phyloP scores from a whole-genome alignment of 2,797 vertebrate species.

The Malurus leucopterus region DNA sequence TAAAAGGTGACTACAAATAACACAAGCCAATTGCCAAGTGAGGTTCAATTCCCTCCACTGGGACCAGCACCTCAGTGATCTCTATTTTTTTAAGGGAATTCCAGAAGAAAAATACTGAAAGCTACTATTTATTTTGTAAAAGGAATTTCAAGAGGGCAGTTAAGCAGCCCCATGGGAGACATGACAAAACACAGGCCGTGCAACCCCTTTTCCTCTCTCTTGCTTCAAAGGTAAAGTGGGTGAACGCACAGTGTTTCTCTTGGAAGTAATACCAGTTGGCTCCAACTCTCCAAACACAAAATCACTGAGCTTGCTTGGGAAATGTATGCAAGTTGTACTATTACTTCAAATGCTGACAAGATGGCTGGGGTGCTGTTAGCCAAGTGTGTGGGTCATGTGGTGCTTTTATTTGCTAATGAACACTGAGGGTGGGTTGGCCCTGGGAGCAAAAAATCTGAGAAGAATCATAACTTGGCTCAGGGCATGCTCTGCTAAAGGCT shows the following conservation, averaged over 20 bases:
- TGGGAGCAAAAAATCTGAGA: slow-evolving; percentile 18
- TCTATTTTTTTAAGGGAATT: background rate
- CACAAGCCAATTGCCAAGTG: background rate
- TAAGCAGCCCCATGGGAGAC: background rate
- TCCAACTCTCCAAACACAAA: slow-evolving; percentile 20
- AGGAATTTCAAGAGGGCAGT: background rate
- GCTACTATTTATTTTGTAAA: background rate
- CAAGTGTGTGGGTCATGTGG: slow-evolving; percentile 21
- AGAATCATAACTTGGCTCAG: slow-evolving; percentile 19
- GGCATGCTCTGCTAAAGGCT: background rate
- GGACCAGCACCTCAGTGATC: background rate
- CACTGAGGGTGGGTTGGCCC: slow-evolving; percentile 15
- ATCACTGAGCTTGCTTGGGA: slow-evolving; percentile 18
- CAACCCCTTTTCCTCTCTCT: background rate
- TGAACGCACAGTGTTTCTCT: slow-evolving; percentile 1
- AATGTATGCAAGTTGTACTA: slow-evolving; percentile 8
- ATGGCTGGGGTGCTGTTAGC: slow-evolving; percentile 7
- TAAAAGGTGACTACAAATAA: background rate
- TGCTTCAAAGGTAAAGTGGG: slow-evolving; percentile 1
- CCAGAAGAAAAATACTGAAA: background rate
- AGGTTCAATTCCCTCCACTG: background rate
- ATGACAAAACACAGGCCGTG: background rate
- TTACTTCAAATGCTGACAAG: slow-evolving; percentile 34
- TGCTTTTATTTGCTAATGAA: slow-evolving; percentile 47
- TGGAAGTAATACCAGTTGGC: slow-evolving; percentile 28